A percentile compares a stretch with the other conserved stretches of the same genome.
Conservation (phyloP, 2,113 vertebrate genomes). For the Gymnobelideus leadbeateri region DNA sequence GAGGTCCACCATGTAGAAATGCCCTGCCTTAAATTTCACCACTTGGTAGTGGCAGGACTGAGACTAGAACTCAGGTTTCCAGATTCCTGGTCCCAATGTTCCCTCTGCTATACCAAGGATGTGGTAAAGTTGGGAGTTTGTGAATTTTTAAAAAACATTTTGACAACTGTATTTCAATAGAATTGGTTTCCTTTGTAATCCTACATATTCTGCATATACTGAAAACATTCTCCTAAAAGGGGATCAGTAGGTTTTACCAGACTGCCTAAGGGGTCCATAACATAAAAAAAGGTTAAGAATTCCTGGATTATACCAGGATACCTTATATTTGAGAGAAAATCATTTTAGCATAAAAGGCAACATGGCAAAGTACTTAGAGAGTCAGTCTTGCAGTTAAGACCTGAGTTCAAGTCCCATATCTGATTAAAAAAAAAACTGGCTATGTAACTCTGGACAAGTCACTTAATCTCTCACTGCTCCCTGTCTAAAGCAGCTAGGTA, state of each 20-base stretch:
- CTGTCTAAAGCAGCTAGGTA: background rate
- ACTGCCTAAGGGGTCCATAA: background rate
- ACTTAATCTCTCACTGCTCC: too few relatives aligned
- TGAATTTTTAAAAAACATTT: background rate
- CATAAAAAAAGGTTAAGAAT: background rate
- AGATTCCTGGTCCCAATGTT: background rate
- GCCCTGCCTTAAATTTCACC: background rate
- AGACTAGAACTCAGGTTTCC: background rate
- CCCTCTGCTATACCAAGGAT: background rate
- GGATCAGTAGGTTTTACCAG: background rate
- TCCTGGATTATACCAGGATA: background rate
- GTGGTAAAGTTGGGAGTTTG: background rate
- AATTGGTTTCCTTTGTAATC: background rate
- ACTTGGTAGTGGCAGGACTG: background rate
- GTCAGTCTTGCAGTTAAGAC: background rate
- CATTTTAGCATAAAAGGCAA: background rate
- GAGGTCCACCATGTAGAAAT: background rate
- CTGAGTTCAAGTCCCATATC: background rate
- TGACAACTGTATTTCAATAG: background rate
- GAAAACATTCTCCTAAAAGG: background rate
- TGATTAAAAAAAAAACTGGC: background rate
- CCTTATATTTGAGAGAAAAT: background rate
- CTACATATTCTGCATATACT: background rate
- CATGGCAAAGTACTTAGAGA: background rate
- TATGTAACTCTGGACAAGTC: background rate